Evolutionary conservation across 2,113 vertebrate genomes (phyloP), one percentile per base, ranked within the genome.

Genomic region (Gambusia affinis): DNA sequence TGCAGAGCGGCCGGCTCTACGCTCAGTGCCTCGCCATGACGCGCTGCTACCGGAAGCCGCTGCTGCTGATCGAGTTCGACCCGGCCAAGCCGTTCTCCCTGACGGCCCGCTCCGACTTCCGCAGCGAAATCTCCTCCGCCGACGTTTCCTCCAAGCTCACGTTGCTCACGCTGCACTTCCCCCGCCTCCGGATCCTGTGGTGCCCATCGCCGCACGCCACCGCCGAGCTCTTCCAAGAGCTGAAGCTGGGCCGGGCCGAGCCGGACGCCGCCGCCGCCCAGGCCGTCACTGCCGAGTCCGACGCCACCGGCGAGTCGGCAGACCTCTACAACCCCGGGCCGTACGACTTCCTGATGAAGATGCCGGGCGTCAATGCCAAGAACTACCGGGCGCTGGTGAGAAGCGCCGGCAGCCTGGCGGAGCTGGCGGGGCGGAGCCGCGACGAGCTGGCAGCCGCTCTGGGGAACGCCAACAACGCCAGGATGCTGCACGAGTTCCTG

Each of bases 11-110:
- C 1, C 93, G 98, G 12, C 94, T 99, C 3, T 99, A 98, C 31
- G 70, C 95, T 0, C 98, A 99, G 83, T 97, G 97, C 60, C 61
- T 97, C 31, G 91, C 96, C 85, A 99, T 99, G 98, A 95, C 93
- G 27, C 97, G 97, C 47, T 99, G 95, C 84, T 99, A 99, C 86
- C 96, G 89, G 81, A 95, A 95, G 14, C 96, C 98, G 0, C 88
- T 97, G 72, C 95, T 99, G 3, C 95, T 99, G 30, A 97, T 99
- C 0, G 98, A 99, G 79, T 99, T 99, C 2, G 98, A 99, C 73
- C 95, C 97, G 0, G 94, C 88, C 0, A 98, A 98, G 79, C 76
- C 98, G 0, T 98, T 99, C 90, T 98, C 97, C 4, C 92, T 99
- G 65, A 92, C 91, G 33, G 91, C 95, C 1, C 94, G 95, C 0